Percentiles rank a stretch among this genome's conserved stretches.
Conservation (phyloP, 2,888 invertebrate species). For the Pterostichus niger region DNA sequence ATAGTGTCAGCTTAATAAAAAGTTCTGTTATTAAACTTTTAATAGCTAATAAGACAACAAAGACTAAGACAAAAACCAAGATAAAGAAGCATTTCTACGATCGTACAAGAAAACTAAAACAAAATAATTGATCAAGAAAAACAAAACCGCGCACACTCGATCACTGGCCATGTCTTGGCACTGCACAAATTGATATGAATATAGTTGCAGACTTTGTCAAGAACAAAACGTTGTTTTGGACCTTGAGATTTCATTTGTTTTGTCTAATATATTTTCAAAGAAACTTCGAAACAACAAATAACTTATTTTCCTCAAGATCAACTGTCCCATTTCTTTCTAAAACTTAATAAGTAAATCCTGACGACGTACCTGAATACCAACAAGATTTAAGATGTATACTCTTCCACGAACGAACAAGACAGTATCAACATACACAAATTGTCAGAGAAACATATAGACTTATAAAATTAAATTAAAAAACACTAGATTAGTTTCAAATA, state of each 20-base stretch:
- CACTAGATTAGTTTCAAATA: too few relatives aligned
- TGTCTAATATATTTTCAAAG: constrained; percentile 44
- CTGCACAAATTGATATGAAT: constrained; percentile 44
- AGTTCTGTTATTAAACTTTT: too few relatives aligned
- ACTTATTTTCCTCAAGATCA: constrained; percentile 46
- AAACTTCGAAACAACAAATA: constrained; percentile 48
- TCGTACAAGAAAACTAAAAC: too few relatives aligned
- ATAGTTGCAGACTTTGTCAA: constrained; percentile 30
- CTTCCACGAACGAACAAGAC: background rate
- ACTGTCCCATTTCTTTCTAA: constrained; percentile 24
- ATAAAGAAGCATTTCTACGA: too few relatives aligned
- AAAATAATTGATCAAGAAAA: constrained; percentile 23
- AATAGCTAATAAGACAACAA: too few relatives aligned
- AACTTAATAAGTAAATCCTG: constrained; percentile 40
- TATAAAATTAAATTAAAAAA: too few relatives aligned
- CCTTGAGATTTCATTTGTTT: constrained; percentile 48
- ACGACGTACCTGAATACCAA: constrained; percentile 28
- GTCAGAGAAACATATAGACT: too few relatives aligned
- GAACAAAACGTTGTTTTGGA: constrained; percentile 40
- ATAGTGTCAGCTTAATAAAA: too few relatives aligned
- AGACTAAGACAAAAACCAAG: too few relatives aligned
- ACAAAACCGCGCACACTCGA: background rate
- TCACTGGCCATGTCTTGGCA: background rate
- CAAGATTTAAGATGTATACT: background rate
- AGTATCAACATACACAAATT: background rate